Percentiles rank a stretch among this genome's conserved stretches.
These are phyloP conservation scores for Dendrocincla tyrannina DNA, from an alignment of 2,797 vertebrate species.

Conservation along the genomic window DNA sequence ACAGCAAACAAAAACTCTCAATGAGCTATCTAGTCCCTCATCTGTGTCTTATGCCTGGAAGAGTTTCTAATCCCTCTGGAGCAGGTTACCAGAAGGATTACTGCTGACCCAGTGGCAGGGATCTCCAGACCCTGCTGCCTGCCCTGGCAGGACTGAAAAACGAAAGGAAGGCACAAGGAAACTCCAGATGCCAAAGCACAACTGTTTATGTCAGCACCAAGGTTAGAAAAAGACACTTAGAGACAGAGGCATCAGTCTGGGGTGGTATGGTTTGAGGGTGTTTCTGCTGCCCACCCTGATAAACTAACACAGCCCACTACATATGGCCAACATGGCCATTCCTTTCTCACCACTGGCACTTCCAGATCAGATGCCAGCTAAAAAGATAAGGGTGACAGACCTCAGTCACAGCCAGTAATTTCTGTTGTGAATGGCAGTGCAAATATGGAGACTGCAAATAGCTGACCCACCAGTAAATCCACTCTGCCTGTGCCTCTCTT, in stretches of 20 bases:
- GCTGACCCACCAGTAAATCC: background rate
- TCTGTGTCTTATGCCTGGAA: background rate
- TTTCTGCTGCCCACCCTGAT: background rate
- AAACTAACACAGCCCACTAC: background rate
- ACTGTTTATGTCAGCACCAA: background rate
- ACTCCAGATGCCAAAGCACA: background rate
- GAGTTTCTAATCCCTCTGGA: background rate
- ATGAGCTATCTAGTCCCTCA: background rate
- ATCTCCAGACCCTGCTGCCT: background rate
- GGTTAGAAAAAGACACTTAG: background rate
- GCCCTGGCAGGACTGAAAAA: background rate
- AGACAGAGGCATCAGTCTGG: background rate
- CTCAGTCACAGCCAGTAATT: background rate
- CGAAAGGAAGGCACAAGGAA: background rate
- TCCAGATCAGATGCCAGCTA: background rate
- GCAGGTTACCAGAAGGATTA: background rate
- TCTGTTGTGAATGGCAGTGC: background rate
- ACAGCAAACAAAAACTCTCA: background rate
- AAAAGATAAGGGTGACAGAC: background rate
- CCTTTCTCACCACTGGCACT: background rate
- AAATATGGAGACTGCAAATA: background rate
- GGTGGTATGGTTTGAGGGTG: accelerated
- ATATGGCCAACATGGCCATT: background rate
- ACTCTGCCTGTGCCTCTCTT: background rate
- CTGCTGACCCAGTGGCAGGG: background rate